Conservation (phyloP, 1,140 invertebrate species). For the Ceratosolen solmsi region DNA sequence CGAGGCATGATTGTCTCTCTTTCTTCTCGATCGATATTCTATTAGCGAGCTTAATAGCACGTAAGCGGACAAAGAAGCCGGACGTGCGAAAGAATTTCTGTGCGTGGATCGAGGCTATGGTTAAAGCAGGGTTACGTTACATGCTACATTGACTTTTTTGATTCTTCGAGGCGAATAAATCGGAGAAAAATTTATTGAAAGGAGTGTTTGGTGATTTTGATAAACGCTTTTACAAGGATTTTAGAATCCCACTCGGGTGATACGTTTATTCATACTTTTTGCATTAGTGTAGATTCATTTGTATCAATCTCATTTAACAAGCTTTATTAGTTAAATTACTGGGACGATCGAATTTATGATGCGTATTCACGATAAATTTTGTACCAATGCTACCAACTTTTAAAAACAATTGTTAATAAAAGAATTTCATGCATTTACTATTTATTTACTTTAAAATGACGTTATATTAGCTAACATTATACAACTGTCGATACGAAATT, state of each 20-base stretch:
- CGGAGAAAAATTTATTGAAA: neutral
- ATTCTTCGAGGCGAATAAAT: neutral
- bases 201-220: neutral
- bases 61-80: constrained; percentile 3
- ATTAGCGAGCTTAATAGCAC: constrained; percentile 6
- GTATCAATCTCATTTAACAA: no score
- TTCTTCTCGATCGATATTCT: constrained; percentile 8
- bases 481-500: no score
- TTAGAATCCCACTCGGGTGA: neutral
- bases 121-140: neutral
- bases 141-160: neutral
- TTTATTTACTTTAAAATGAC: no score
- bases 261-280: no score
- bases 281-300: no score
- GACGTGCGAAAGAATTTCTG: constrained; percentile 2
- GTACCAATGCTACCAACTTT: no score
- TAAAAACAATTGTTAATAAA: no score
- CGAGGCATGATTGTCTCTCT: constrained; percentile 27
- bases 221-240: neutral
- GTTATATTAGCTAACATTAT: no score
- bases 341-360: no score
- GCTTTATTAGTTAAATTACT: no score
- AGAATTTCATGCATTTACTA: no score
- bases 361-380: no score
- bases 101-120: neutral